Conservation (phyloP, 1,140 invertebrate species). For the Cryptotermes secundus region DNA sequence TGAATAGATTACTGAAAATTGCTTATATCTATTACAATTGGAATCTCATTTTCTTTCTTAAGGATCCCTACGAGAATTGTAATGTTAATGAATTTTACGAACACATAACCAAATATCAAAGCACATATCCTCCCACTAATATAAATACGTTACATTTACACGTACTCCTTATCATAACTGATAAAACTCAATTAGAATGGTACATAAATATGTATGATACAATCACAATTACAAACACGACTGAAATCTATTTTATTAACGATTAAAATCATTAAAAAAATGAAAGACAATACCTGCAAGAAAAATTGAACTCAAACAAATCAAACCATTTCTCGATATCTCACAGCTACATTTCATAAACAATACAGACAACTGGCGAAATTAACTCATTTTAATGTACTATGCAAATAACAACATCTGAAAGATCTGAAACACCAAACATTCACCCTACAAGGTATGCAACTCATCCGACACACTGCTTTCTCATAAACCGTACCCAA, state of each 20-base stretch:
- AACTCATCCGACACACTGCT: not conserved
- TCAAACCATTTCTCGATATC: not conserved
- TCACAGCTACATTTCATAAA: not conserved
- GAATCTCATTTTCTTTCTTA: too few relatives aligned
- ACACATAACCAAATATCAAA: not conserved
- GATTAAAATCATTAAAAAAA: not conserved
- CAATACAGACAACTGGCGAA: not conserved
- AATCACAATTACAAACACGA: not conserved
- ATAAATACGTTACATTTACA: not conserved
- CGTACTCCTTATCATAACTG: not conserved
- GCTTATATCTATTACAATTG: too few relatives aligned
- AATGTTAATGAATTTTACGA: not conserved
- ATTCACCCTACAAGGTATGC: not conserved
- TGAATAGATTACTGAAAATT: not conserved
- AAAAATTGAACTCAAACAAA: not conserved
- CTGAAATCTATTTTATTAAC: not conserved
- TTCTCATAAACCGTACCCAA: not conserved
- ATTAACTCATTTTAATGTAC: not conserved
- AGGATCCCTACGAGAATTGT: not conserved
- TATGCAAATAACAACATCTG: not conserved
- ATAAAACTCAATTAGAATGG: not conserved
- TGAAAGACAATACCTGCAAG: not conserved
- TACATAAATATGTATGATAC: not conserved
- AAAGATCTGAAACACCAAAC: not conserved
- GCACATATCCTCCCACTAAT: not conserved